Evolutionary conservation across 1,140 invertebrate species (phyloP).

Genomic region (Trissolcus basalis): DNA sequence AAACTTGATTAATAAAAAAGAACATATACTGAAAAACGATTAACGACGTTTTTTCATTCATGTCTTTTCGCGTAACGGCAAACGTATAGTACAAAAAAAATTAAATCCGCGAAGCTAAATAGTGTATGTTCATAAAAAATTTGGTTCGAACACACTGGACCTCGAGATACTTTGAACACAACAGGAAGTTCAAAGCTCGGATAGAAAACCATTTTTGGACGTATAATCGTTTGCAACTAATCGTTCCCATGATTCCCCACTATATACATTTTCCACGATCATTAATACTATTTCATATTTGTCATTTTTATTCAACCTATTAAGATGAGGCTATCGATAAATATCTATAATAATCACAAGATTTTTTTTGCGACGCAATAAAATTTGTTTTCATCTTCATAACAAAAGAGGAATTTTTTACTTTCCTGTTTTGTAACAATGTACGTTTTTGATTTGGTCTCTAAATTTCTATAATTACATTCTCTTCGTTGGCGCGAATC

Average conservation of each 20-base stretch:
- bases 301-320: conserved; percentile 3
- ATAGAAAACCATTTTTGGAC: background rate
- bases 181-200: conserved; percentile 20
- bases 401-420: conserved; percentile 22
- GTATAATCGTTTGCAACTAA: conserved; percentile 2
- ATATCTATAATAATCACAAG: conserved; percentile 1
- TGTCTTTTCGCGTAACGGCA: background rate
- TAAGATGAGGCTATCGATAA: too few relatives aligned
- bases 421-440: conserved; percentile 28
- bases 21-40: conserved; percentile 27
- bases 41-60: conserved; percentile 1
- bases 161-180: conserved; percentile 25
- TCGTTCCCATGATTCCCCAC: conserved; percentile 3
- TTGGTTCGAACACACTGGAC: conserved; percentile 9
- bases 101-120: conserved; percentile 7
- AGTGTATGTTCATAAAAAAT: conserved; percentile 27
- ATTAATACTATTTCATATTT: conserved; percentile 26
- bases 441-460: conserved; percentile 29
- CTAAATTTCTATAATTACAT: conserved; percentile 15
- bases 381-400: conserved; percentile 17
- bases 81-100: too few relatives aligned
- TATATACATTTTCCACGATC: conserved; percentile 28
- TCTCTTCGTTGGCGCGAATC: conserved; percentile 6
- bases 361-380: conserved; percentile 9
- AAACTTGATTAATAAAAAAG: conserved; percentile 41